Percentiles rank a stretch among this genome's conserved stretches.
Conservation (phyloP, 1,140 invertebrate genomes). For the Adelges cooleyi region DNA sequence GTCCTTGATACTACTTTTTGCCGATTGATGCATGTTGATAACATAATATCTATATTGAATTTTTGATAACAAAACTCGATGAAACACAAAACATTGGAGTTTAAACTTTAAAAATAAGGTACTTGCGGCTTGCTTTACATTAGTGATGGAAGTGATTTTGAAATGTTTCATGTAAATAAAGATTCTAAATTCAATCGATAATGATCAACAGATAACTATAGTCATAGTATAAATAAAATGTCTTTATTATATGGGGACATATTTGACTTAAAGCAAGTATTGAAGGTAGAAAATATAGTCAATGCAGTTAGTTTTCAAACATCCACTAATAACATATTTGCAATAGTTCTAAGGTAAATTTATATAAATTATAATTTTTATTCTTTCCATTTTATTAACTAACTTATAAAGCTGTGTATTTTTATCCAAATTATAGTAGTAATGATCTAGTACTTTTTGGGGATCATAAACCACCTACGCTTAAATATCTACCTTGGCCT, state of each 20-base stretch:
- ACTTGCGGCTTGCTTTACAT: too few species aligned
- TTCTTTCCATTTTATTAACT: background rate
- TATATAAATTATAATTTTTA: background rate
- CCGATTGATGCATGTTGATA: too few species aligned
- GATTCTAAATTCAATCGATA: too few species aligned
- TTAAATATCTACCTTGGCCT: conserved; percentile 18
- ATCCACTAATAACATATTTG: conserved; percentile 1
- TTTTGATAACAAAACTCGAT: too few species aligned
- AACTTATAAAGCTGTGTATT: background rate
- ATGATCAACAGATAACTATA: too few species aligned
- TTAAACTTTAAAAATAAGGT: too few species aligned
- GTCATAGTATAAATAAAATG: background rate
- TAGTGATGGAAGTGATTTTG: too few species aligned
- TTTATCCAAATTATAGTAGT: conserved; percentile 2
- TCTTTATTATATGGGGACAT: background rate
- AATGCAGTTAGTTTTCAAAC: conserved; percentile 18
- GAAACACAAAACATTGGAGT: too few species aligned
- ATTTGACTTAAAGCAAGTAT: background rate
- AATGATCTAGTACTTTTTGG: conserved; percentile 18
- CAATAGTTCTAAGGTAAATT: conserved; percentile 5
- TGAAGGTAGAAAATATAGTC: background rate
- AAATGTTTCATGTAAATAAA: too few species aligned
- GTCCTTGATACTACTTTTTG: too few species aligned
- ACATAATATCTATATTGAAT: too few species aligned
- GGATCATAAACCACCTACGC: background rate